Percentiles rank a stretch among this genome's conserved stretches.
These are phyloP conservation scores for Zeugodacus cucurbitae DNA, from an alignment of 1,140 invertebrate species.

Conservation along the genomic window DNA sequence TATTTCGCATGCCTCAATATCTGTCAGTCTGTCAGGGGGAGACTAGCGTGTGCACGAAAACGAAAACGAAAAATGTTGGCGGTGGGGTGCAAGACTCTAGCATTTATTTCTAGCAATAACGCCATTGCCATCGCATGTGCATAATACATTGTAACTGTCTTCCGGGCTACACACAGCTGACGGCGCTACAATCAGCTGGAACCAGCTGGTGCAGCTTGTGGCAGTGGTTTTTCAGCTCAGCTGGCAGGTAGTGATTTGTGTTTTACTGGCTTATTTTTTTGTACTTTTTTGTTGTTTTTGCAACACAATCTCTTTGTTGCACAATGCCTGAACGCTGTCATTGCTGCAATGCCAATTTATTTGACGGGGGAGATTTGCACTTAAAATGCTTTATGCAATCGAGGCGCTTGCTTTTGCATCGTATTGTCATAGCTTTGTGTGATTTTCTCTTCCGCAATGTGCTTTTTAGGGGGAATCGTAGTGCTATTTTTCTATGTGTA, in stretches of 20 bases:
- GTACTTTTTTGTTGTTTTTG: not conserved
- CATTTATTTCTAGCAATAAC: not conserved
- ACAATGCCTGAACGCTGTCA: not conserved
- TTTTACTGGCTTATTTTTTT: not conserved
- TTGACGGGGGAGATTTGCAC: not conserved
- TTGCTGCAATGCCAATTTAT: not conserved
- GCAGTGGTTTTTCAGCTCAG: not conserved
- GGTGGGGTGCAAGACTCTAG: not conserved
- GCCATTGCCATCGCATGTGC: not conserved
- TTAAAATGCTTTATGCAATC: not conserved
- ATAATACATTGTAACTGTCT: constrained; percentile 9
- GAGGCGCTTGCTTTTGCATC: not conserved
- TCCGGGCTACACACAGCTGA: not conserved
- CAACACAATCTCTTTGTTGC: not conserved
- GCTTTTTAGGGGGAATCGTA: not conserved
- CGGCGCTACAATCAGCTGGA: not conserved
- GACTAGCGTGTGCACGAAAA: not conserved
- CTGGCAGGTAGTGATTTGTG: not conserved
- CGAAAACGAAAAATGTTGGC: not conserved
- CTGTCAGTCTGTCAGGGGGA: not conserved
- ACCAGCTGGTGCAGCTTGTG: not conserved
- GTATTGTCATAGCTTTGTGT: not conserved
- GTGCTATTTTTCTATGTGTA: not conserved
- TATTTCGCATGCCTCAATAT: not conserved
- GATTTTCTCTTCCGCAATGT: not conserved